Conservation (phyloP, 1,140 invertebrate genomes). For the Panulirus ornatus region DNA sequence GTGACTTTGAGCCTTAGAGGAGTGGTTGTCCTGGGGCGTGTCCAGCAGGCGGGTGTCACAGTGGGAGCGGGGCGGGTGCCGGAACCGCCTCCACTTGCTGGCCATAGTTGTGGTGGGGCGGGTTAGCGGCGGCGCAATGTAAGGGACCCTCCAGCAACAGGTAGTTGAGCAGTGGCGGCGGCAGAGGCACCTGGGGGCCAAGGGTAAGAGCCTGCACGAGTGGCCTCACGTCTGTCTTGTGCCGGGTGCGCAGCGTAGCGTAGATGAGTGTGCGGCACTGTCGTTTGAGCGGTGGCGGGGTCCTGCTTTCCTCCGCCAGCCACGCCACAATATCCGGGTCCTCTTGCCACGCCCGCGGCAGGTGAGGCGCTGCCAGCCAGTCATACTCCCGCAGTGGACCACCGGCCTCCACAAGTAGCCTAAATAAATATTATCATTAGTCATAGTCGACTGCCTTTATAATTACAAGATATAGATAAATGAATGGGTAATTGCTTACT, state of each 20-base stretch:
- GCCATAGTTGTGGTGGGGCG: neutral
- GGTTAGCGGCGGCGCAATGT: neutral
- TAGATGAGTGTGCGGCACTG: conserved; percentile 37
- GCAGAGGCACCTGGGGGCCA: neutral
- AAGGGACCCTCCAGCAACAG: conserved; percentile 7
- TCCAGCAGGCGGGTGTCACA: neutral
- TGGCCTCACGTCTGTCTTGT: conserved; percentile 43
- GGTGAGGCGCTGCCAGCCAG: conserved; percentile 30
- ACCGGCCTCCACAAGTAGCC: conserved; percentile 44
- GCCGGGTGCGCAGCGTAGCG: neutral
- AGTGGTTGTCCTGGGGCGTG: neutral
- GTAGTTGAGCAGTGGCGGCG: neutral
- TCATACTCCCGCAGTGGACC: conserved; percentile 6
- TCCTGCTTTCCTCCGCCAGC: neutral
- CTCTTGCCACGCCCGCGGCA: neutral
- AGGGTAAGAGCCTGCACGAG: conserved; percentile 18
- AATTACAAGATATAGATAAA: too few species aligned
- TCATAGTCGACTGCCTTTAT: too few species aligned
- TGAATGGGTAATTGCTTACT: too few species aligned
- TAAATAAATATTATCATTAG: neutral
- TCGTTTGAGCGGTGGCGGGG: conserved; percentile 34
- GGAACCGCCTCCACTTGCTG: neutral
- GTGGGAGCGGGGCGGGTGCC: neutral
- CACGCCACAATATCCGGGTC: neutral
- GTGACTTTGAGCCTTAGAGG: neutral